Evolutionary conservation across 2,888 invertebrate genomes (phyloP).

Genomic region (Hirudinaria manillensis): DNA sequence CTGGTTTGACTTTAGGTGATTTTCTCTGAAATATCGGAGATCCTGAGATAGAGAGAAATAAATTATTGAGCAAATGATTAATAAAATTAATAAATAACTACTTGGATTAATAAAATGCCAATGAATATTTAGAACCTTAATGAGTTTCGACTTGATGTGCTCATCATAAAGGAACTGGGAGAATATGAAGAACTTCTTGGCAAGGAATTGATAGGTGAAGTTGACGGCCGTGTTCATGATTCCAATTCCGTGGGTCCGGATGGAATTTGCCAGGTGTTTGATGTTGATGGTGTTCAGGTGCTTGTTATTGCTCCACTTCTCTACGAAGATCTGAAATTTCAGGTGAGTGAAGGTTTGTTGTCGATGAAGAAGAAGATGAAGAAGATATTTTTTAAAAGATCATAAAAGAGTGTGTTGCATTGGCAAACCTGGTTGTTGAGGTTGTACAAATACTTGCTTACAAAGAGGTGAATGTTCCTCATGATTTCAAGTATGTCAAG

Average conservation of each 20-base stretch:
- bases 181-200: conserved; percentile 84
- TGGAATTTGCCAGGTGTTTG: conserved; percentile 88
- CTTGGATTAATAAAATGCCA: neutral
- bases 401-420: neutral
- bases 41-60: conserved; percentile 57
- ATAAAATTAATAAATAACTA: conserved; percentile 1
- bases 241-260: conserved; percentile 90
- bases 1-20: conserved; percentile 62
- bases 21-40: conserved; percentile 73
- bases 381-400: neutral
- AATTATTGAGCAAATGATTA: neutral
- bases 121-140: conserved; percentile 59
- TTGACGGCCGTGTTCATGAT: conserved; percentile 49
- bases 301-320: conserved; percentile 81
- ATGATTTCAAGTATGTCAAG: conserved; percentile 93
- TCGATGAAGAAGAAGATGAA: neutral
- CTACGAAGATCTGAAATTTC: conserved; percentile 69
- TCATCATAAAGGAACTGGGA: conserved; percentile 97
- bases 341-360: conserved; percentile 1
- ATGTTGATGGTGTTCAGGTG: conserved; percentile 91
- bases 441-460: conserved; percentile 86
- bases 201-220: conserved; percentile 71
- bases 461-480: conserved; percentile 90
- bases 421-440: conserved; percentile 73
- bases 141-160: conserved; percentile 85